Conservation (phyloP, 2,888 invertebrate genomes). For the Malthinus seriepunctatus region DNA sequence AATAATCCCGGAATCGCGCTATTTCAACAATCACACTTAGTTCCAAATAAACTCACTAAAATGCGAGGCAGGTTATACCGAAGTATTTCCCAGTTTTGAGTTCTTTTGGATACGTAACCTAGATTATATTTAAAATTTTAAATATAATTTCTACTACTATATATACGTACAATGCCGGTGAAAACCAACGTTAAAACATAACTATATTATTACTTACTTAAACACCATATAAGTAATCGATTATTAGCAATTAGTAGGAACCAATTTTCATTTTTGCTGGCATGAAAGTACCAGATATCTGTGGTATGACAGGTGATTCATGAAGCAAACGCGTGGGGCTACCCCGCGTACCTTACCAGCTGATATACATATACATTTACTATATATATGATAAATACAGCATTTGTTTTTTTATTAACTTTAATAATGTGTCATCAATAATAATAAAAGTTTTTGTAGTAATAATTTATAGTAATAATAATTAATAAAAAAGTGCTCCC, state of each 20-base stretch:
- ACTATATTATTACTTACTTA: slow-evolving; percentile 55
- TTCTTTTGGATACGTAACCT: slow-evolving; percentile 60
- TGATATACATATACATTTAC: slow-evolving; percentile 54
- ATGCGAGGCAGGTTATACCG: slow-evolving; percentile 69
- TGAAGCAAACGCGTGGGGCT: slow-evolving; percentile 42
- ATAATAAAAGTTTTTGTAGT: slow-evolving; percentile 50
- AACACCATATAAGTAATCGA: slow-evolving; percentile 53
- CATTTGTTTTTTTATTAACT: slow-evolving; percentile 55
- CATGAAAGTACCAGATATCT: slow-evolving; percentile 42
- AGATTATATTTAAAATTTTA: slow-evolving; percentile 50
- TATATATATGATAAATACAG: slow-evolving; percentile 56
- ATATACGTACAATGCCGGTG: slow-evolving; percentile 57
- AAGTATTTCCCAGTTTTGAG: slow-evolving; percentile 58
- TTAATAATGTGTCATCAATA: slow-evolving; percentile 55
- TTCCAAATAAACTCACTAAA: slow-evolving; percentile 78
- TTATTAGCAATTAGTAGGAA: slow-evolving; percentile 58
- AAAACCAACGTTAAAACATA: slow-evolving; percentile 55
- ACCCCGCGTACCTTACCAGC: slow-evolving; percentile 49
- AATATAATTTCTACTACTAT: slow-evolving; percentile 57
- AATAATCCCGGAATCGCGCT: slow-evolving; percentile 41
- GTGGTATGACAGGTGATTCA: slow-evolving; percentile 40
- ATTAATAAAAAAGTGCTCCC: slow-evolving; percentile 56
- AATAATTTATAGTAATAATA: slow-evolving; percentile 53
- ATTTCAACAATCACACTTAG: slow-evolving; percentile 73
- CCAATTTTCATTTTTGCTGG: slow-evolving; percentile 54